Percentiles rank a stretch among this genome's conserved stretches.
Conservation (phyloP, 2,888 invertebrate genomes). For the Acanthoscelides obtectus region DNA sequence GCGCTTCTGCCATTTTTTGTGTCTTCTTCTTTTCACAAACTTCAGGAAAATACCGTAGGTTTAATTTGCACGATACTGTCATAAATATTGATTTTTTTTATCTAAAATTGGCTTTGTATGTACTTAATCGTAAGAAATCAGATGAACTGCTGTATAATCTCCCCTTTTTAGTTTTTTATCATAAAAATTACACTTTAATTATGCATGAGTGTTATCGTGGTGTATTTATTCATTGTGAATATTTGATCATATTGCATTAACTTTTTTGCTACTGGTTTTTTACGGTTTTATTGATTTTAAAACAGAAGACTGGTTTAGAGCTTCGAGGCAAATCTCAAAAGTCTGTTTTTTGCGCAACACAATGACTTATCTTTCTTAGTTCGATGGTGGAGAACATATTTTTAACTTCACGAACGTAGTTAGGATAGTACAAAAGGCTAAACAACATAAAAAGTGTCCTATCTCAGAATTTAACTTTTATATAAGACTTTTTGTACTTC, state of each 20-base stretch:
- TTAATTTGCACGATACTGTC: too few relatives aligned
- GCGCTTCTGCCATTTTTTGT: too few relatives aligned
- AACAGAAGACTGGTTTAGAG: background rate
- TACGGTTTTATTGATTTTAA: background rate
- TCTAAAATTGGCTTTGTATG: too few relatives aligned
- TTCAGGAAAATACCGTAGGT: too few relatives aligned
- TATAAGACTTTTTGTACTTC: slow-evolving; percentile 25
- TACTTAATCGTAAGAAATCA: too few relatives aligned
- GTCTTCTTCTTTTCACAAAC: too few relatives aligned
- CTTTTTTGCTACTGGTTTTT: background rate
- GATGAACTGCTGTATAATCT: too few relatives aligned
- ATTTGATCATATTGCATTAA: background rate
- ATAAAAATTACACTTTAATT: too few relatives aligned
- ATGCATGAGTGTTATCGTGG: too few relatives aligned
- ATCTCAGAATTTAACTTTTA: slow-evolving; percentile 28
- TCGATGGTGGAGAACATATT: background rate
- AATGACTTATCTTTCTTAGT: background rate
- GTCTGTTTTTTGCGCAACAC: background rate
- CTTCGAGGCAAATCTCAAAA: background rate
- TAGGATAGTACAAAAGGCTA: slow-evolving; percentile 13
- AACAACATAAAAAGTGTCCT: slow-evolving; percentile 25
- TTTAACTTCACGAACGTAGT: background rate
- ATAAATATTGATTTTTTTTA: too few relatives aligned
- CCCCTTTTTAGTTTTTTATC: too few relatives aligned
- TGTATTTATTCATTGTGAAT: background rate